Evolutionary conservation across 2,113 vertebrate genomes (phyloP).

Genomic region (Lethenteron reissneri): DNA sequence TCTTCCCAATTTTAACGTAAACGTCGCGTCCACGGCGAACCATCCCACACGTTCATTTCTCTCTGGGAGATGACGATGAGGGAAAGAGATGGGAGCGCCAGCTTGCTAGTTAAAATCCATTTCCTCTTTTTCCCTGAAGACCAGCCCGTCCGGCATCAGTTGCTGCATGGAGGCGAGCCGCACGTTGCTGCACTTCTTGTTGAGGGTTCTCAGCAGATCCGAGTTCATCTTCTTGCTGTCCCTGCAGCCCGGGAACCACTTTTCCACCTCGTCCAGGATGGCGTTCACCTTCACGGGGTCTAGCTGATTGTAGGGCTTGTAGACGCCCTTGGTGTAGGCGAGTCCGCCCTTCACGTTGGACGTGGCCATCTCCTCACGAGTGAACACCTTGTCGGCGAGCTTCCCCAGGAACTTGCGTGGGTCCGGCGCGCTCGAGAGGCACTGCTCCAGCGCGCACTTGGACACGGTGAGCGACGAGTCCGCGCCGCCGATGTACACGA

Average conservation of each 20-base stretch:
- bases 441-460: conserved; percentile 4
- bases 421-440: not conserved
- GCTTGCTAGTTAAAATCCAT: no score
- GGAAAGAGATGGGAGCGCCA: no score
- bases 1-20: no score
- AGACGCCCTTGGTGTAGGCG: conserved; percentile 4
- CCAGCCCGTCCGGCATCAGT: not conserved
- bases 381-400: conserved; percentile 2
- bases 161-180: conserved; percentile 3
- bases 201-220: conserved; percentile 3
- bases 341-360: conserved; percentile 3
- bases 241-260: conserved; percentile 5
- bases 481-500: conserved; percentile 3
- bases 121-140: no score
- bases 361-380: conserved; percentile 4
- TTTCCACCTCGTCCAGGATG: conserved; percentile 1
- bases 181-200: conserved; percentile 5
- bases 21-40: no score
- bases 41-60: no score
- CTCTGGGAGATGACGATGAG: no score
- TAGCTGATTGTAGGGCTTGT: conserved; percentile 6
- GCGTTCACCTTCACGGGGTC: conserved; percentile 5
- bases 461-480: not conserved
- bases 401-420: conserved; percentile 6
- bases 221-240: conserved; percentile 5